Evolutionary conservation across 2,888 invertebrate genomes (phyloP).

Genomic region (Priocnemis perturbator): DNA sequence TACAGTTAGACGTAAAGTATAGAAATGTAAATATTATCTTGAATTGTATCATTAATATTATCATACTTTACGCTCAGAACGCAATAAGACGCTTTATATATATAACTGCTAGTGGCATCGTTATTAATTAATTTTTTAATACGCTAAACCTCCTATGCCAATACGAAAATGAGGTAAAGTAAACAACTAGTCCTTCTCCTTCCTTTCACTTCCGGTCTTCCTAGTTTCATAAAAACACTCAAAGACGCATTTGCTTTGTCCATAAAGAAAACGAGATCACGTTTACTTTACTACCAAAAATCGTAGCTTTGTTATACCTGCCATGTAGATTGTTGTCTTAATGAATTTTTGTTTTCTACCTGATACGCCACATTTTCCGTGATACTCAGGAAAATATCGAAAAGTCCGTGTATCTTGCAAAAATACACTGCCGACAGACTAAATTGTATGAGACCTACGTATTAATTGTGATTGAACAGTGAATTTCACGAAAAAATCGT

Average conservation of each 20-base stretch:
- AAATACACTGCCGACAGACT: too few relatives aligned
- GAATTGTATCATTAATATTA: constrained; percentile 28
- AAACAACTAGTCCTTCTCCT: constrained; percentile 46
- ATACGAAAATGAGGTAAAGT: constrained; percentile 59
- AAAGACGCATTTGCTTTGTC: constrained; percentile 60
- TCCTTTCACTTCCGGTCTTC: too few relatives aligned
- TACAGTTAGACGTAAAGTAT: constrained; percentile 57
- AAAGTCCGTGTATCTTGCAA: too few relatives aligned
- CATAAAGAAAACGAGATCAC: constrained; percentile 62
- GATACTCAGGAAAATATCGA: too few relatives aligned
- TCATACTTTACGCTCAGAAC: constrained; percentile 34
- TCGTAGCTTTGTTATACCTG: constrained; percentile 2
- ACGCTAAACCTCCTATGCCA: constrained; percentile 50
- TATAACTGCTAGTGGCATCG: constrained; percentile 39
- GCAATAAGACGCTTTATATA: constrained; percentile 30
- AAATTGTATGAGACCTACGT: too few relatives aligned
- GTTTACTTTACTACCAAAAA: constrained; percentile 39
- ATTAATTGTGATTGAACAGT: too few relatives aligned
- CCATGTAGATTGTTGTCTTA: too few relatives aligned
- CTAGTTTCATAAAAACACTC: constrained; percentile 59
- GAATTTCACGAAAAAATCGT: too few relatives aligned
- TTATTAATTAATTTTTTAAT: constrained; percentile 38
- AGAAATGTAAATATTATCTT: constrained; percentile 53
- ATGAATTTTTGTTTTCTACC: too few relatives aligned
- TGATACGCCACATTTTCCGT: too few relatives aligned